Evolutionary conservation across 92 coral and sea anemone species (phyloP).

Genomic region (Heteractis magnifica): DNA sequence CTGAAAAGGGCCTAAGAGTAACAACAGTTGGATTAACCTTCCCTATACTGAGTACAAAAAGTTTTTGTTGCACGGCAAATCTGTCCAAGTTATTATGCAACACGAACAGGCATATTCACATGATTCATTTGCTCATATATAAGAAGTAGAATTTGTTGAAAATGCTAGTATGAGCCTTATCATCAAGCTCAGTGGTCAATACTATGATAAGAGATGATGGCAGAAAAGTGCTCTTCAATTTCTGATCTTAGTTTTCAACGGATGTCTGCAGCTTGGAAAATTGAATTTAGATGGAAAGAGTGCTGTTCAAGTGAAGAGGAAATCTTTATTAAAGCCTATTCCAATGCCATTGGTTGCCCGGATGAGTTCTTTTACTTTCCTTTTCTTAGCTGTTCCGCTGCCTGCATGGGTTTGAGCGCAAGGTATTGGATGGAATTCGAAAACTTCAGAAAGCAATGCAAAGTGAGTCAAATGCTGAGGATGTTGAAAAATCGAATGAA

Average conservation of each 20-base stretch:
- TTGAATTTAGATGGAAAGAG: not conserved
- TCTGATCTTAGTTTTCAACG: not conserved
- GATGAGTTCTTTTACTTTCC: slow-evolving; percentile 29
- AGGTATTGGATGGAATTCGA: slow-evolving; percentile 23
- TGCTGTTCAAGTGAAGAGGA: not conserved
- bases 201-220: not conserved
- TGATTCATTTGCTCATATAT: not conserved
- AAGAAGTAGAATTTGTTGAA: not conserved
- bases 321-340: not conserved
- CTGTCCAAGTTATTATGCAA: not conserved
- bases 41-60: not conserved
- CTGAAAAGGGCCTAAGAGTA: not conserved
- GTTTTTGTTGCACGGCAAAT: not conserved
- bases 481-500: slow-evolving; percentile 6
- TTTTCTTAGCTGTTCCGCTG: slow-evolving; percentile 5
- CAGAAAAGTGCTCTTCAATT: slow-evolving; percentile 6
- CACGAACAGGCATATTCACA: not conserved
- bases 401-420: slow-evolving; percentile 21
- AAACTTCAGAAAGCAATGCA: not conserved
- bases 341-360: slow-evolving; percentile 22
- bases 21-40: not conserved
- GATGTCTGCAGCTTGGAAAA: not conserved
- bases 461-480: not conserved
- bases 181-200: not conserved
- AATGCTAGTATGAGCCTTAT: not conserved